These are phyloP conservation scores for Phoxinus phoxinus DNA, from an alignment of 2,113 vertebrate genomes.

Conservation along the genomic window DNA sequence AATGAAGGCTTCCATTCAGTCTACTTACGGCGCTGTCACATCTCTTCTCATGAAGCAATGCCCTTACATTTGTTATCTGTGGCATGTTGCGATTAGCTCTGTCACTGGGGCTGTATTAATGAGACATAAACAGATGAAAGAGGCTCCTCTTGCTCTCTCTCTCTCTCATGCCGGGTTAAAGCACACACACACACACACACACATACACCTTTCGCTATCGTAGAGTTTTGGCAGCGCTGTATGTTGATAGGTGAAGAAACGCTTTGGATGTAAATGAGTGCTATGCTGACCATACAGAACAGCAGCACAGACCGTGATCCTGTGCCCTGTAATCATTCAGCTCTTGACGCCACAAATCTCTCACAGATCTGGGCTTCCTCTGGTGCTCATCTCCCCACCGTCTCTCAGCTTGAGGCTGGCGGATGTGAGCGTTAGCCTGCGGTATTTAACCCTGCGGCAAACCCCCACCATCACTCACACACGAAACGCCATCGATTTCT, in stretches of 20 bases:
- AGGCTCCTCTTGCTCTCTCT: constrained; percentile 40
- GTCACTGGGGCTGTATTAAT: constrained; percentile 63
- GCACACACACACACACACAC: not conserved
- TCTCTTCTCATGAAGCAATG: constrained; percentile 57
- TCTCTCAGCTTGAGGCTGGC: constrained; percentile 31
- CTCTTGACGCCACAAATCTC: constrained; percentile 5
- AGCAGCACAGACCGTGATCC: not conserved
- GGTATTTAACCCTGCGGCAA: constrained; percentile 50
- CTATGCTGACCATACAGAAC: constrained; percentile 33
- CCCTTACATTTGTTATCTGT: constrained; percentile 67
- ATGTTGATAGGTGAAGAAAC: constrained; percentile 23
- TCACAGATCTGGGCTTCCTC: not conserved
- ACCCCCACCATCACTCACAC: constrained; percentile 48
- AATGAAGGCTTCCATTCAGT: constrained; percentile 64
- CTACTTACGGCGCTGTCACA: constrained; percentile 67
- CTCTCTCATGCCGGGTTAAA: constrained; percentile 17
- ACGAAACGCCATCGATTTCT: constrained; percentile 59
- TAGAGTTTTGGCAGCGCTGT: not conserved
- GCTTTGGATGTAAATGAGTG: constrained; percentile 39
- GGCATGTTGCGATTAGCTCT: constrained; percentile 73
- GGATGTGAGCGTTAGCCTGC: constrained; percentile 39
- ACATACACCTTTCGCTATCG: not conserved
- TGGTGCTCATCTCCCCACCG: not conserved
- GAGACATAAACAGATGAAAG: constrained; percentile 60
- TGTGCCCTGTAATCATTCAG: constrained; percentile 38